Evolutionary conservation across 2,888 invertebrate species (phyloP).

Genomic region (Napeogenes inachia): DNA sequence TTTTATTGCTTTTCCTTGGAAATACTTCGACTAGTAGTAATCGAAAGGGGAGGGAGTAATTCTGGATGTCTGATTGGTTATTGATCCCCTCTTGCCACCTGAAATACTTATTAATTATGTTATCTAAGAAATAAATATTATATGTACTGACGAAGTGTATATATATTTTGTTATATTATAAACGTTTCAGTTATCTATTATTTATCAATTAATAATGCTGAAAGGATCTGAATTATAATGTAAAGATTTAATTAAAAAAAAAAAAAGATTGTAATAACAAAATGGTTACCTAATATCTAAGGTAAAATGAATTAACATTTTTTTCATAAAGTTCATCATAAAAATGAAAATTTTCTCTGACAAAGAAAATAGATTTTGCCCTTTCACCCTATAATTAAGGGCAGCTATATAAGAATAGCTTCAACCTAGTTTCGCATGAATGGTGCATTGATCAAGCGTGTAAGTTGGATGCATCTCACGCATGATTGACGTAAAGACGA

Average conservation of each 20-base stretch:
- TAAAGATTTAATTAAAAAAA: no score
- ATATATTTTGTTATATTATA: background rate
- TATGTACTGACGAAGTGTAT: background rate
- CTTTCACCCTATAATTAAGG: constrained; percentile 16
- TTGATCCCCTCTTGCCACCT: constrained; percentile 56
- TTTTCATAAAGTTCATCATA: no score
- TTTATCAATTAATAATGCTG: no score
- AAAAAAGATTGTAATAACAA: no score
- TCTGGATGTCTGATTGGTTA: constrained; percentile 66
- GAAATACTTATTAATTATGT: constrained; percentile 38
- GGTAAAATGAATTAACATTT: no score
- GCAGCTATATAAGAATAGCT: constrained; percentile 30
- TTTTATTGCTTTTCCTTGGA: constrained; percentile 44
- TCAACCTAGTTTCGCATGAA: constrained; percentile 31
- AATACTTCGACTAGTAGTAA: constrained; percentile 57
- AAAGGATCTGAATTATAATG: no score
- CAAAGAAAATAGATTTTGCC: background rate
- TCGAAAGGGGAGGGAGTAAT: constrained; percentile 64
- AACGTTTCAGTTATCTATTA: no score
- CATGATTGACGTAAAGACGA: constrained; percentile 31
- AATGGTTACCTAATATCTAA: no score
- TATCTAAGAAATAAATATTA: constrained; percentile 39
- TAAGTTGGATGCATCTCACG: constrained; percentile 31
- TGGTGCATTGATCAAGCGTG: constrained; percentile 32
- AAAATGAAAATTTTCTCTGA: no score